phyloP scores from a whole-genome alignment of 2,888 invertebrate genomes.

The Microchrysa polita region DNA sequence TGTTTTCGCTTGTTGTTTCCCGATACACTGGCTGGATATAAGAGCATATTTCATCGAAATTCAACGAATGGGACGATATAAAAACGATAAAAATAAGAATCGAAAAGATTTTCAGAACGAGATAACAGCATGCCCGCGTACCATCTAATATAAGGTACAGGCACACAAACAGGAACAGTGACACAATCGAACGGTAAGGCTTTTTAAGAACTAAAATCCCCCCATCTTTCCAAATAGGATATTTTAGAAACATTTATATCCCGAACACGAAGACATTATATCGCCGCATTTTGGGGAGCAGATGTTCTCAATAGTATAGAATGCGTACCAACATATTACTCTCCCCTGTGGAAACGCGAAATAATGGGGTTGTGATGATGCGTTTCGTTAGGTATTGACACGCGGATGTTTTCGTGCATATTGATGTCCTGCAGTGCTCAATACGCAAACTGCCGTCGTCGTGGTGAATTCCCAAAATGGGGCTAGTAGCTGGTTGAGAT shows the following conservation, averaged over 20 bases:
- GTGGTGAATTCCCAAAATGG: not conserved
- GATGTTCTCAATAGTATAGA: constrained; percentile 43
- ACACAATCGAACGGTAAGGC: not conserved
- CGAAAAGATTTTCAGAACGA: constrained; percentile 40
- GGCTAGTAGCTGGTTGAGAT: constrained; percentile 20
- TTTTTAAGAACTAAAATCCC: constrained; percentile 49
- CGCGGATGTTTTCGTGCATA: not conserved
- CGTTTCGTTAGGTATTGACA: constrained; percentile 18
- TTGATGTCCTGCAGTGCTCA: not conserved
- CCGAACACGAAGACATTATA: constrained; percentile 54
- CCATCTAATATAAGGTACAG: constrained; percentile 42
- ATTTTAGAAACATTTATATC: constrained; percentile 54
- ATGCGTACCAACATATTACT: too few species aligned
- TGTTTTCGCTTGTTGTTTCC: not conserved
- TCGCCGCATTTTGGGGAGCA: constrained; percentile 53
- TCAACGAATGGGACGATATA: constrained; percentile 33
- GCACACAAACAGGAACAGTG: constrained; percentile 1
- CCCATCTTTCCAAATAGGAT: constrained; percentile 54
- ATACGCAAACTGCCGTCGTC: not conserved
- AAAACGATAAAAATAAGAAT: constrained; percentile 46
- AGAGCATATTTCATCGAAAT: constrained; percentile 48
- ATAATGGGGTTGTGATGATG: constrained; percentile 16
- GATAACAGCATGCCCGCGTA: constrained; percentile 32
- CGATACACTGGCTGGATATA: not conserved
- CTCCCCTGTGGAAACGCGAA: not conserved